Conservation (phyloP, 2,888 invertebrate genomes). For the Schrankia costaestrigalis region DNA sequence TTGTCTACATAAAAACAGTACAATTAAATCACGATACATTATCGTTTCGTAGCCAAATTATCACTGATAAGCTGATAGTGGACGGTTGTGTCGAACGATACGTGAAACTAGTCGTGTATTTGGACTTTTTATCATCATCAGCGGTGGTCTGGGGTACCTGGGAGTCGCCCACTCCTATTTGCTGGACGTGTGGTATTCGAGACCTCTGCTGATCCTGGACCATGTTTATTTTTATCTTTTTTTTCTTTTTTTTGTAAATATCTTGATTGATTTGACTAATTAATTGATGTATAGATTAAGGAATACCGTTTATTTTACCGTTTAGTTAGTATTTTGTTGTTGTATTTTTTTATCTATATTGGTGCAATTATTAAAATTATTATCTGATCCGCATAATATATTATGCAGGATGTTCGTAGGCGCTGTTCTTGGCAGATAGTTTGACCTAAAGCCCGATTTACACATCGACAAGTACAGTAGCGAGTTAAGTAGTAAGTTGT, state of each 20-base stretch:
- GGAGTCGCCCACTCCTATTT: constrained; percentile 48
- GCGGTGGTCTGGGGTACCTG: constrained; percentile 79
- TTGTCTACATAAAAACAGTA: constrained; percentile 2
- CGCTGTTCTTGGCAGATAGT: too few relatives aligned
- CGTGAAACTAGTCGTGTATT: constrained; percentile 49
- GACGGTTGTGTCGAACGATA: constrained; percentile 42
- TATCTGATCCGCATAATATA: too few relatives aligned
- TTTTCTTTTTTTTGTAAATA: constrained; percentile 51
- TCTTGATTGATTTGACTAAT: constrained; percentile 71
- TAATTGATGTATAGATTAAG: constrained; percentile 46
- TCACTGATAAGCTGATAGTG: constrained; percentile 62
- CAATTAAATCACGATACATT: constrained; percentile 20
- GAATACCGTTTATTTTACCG: neutral
- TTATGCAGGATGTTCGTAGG: too few relatives aligned
- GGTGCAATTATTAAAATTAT: neutral
- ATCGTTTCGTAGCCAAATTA: constrained; percentile 45
- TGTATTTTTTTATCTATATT: neutral
- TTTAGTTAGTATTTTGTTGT: neutral
- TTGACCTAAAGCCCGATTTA: too few relatives aligned
- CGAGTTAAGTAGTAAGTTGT: too few relatives aligned
- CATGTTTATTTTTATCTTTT: constrained; percentile 71
- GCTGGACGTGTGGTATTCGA: constrained; percentile 77
- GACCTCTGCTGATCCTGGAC: constrained; percentile 80
- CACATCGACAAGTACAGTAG: too few relatives aligned
- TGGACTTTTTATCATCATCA: constrained; percentile 65